Conservation (phyloP, 1,140 invertebrate genomes). For the Drosophila navojoa region DNA sequence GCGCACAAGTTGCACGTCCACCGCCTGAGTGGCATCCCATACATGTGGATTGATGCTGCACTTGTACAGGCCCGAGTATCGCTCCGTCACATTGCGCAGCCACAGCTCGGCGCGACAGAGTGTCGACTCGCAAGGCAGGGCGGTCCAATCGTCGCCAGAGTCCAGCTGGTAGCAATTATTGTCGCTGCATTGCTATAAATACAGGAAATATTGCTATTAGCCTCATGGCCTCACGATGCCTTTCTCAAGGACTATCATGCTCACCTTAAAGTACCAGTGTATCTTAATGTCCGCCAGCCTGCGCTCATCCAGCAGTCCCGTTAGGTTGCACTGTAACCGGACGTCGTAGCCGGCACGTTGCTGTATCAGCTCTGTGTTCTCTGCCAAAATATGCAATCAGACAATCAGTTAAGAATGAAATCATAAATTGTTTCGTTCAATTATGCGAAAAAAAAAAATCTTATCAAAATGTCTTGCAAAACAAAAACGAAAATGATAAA, state of each 20-base stretch:
- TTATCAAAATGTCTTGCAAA: conserved; percentile 48
- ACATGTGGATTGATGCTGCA: conserved; percentile 71
- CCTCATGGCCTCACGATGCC: background rate
- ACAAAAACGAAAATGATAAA: conserved; percentile 44
- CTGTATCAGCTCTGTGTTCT: conserved; percentile 76
- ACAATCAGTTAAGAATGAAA: conserved; percentile 4
- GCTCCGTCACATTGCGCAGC: conserved; percentile 73
- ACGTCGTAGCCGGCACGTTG: conserved; percentile 73
- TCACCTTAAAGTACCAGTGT: conserved; percentile 79
- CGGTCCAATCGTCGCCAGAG: conserved; percentile 67
- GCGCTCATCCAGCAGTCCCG: conserved; percentile 63
- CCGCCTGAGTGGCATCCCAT: conserved; percentile 48
- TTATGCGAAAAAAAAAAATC: conserved; percentile 59
- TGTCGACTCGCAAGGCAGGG: conserved; percentile 71
- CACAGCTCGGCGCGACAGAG: conserved; percentile 68
- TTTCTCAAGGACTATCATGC: background rate
- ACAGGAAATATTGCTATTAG: background rate
- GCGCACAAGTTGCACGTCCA: conserved; percentile 73
- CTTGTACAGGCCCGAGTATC: conserved; percentile 80
- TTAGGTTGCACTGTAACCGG: conserved; percentile 70
- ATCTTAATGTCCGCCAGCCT: conserved; percentile 63
- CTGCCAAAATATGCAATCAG: conserved; percentile 38
- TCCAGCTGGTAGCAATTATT: conserved; percentile 66
- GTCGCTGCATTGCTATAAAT: conserved; percentile 72
- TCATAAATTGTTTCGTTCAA: conserved; percentile 44